A percentile compares a stretch with the other conserved stretches of the same genome.
These are phyloP conservation scores for Cyclina sinensis DNA, from an alignment of 1,140 invertebrate species.

Conservation along the genomic window DNA sequence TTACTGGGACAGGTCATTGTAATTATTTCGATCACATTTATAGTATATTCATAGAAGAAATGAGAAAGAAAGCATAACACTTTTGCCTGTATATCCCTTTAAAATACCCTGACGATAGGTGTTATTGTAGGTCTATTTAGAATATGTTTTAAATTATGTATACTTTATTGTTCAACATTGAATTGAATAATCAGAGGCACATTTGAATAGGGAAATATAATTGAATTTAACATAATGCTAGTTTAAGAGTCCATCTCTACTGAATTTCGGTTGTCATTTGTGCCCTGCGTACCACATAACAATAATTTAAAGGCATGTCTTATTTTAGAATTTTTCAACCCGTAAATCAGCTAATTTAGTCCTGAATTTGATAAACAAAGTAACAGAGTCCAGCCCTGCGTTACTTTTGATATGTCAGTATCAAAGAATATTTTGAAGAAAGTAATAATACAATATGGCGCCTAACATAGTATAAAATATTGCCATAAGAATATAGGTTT, in stretches of 20 bases:
- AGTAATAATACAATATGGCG: constrained; percentile 36
- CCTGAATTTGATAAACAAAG: constrained; percentile 18
- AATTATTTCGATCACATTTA: too few species aligned
- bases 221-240: too few species aligned
- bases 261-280: not conserved
- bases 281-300: not conserved
- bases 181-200: too few species aligned
- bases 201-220: too few species aligned
- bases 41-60: too few species aligned
- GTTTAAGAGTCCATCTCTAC: constrained; percentile 1
- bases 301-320: constrained; percentile 20
- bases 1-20: too few species aligned
- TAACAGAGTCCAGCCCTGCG: not conserved
- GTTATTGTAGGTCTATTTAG: too few species aligned
- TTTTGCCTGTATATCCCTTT: too few species aligned
- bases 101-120: too few species aligned
- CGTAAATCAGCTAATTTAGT: constrained; percentile 47
- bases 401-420: not conserved
- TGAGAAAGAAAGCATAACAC: too few species aligned
- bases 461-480: constrained; percentile 45
- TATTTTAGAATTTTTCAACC: not conserved
- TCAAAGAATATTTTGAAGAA: not conserved
- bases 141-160: too few species aligned
- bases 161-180: too few species aligned
- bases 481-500: constrained; percentile 8